A percentile compares a stretch with the other conserved stretches of the same genome.
Evolutionary conservation across 2,888 invertebrate genomes (phyloP).

Genomic region (Timema cristinae): DNA sequence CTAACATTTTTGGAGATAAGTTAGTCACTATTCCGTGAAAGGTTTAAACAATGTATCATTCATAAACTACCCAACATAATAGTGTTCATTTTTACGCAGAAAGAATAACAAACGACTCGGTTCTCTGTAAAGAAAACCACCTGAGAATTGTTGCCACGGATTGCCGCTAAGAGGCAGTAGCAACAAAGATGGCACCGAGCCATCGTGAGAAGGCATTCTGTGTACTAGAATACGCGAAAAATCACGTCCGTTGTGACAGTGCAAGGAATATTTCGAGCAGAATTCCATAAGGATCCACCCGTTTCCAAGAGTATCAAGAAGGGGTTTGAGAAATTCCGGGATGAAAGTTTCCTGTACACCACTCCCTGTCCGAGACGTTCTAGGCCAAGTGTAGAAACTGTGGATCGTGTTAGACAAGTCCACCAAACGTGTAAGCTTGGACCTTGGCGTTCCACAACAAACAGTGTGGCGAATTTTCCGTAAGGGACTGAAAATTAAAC

Average conservation of each 20-base stretch:
- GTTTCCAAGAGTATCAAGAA: not conserved
- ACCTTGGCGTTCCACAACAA: not conserved
- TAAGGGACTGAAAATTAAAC: not conserved
- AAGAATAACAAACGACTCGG: not conserved
- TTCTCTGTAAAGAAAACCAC: no score
- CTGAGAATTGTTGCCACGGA: no score
- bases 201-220: not conserved
- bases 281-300: not conserved
- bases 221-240: not conserved
- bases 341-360: not conserved
- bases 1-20: no score
- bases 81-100: not conserved
- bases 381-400: not conserved
- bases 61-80: not conserved
- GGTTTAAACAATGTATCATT: no score
- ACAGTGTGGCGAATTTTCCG: slow-evolving; percentile 7
- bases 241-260: not conserved
- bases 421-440: not conserved
- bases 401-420: slow-evolving; percentile 1
- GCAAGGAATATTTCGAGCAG: not conserved
- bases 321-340: not conserved
- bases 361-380: not conserved
- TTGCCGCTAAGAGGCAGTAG: no score
- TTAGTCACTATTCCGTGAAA: no score
- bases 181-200: not conserved